Evolutionary conservation across 1,140 invertebrate genomes (phyloP).

Genomic region (Ditylenchus dipsaci): DNA sequence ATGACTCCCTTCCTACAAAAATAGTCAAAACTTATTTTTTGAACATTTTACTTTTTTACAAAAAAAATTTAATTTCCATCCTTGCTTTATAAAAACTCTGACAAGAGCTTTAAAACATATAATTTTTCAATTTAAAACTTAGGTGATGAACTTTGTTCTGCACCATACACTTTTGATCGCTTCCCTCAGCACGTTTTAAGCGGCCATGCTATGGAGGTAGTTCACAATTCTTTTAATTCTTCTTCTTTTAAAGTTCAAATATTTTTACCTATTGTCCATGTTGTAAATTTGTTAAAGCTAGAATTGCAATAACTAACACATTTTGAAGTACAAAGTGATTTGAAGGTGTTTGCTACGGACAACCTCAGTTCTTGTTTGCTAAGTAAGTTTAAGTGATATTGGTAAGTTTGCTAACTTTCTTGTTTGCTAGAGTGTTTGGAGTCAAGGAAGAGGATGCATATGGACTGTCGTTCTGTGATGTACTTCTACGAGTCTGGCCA

Average conservation of each 20-base stretch:
- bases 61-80: too few species aligned
- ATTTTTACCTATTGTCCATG: too few species aligned
- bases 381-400: too few species aligned
- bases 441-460: slow-evolving; percentile 19
- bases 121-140: background rate
- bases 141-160: slow-evolving; percentile 45
- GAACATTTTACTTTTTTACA: too few species aligned
- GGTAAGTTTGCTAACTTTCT: too few species aligned
- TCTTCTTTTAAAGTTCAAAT: too few species aligned
- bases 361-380: slow-evolving; percentile 31
- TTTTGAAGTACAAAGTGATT: background rate
- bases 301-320: too few species aligned
- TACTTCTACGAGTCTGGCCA: slow-evolving; percentile 54
- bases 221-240: too few species aligned
- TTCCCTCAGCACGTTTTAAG: slow-evolving; percentile 49
- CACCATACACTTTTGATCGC: slow-evolving; percentile 52
- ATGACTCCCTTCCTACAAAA: too few species aligned
- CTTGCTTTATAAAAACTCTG: too few species aligned
- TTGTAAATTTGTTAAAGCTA: too few species aligned
- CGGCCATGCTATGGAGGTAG: slow-evolving; percentile 51
- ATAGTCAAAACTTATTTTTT: too few species aligned
- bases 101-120: slow-evolving; percentile 3
- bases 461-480: slow-evolving; percentile 54
- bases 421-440: slow-evolving; percentile 53
- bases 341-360: slow-evolving; percentile 35